phyloP scores from a whole-genome alignment of 2,113 vertebrate species.

The Nothobranchius kuhntae region DNA sequence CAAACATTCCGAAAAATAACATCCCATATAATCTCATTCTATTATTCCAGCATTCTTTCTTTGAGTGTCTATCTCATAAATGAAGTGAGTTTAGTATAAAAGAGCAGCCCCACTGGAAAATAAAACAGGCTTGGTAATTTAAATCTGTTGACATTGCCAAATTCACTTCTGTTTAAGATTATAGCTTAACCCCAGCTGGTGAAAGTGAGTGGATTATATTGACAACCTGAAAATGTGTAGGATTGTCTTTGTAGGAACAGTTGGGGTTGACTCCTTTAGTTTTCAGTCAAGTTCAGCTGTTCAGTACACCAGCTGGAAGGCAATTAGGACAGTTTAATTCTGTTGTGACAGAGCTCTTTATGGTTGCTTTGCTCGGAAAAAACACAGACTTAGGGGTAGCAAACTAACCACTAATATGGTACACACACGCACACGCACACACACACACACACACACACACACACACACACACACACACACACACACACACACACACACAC shows the following conservation, averaged over 20 bases:
- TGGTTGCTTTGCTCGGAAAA: conserved; percentile 2
- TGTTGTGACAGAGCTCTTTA: background rate
- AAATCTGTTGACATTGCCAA: conserved; percentile 65
- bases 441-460: no score
- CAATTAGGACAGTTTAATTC: conserved; percentile 14
- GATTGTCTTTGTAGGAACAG: conserved; percentile 48
- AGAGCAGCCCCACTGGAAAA: conserved; percentile 40
- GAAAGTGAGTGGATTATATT: conserved; percentile 57
- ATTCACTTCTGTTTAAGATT: conserved; percentile 41
- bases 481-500: no score
- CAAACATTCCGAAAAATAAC: no score
- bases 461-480: background rate
- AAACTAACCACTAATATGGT: background rate
- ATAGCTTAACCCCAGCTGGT: conserved; percentile 36
- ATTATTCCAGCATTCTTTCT: conserved; percentile 17
- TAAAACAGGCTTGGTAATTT: conserved; percentile 64
- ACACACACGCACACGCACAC: no score
- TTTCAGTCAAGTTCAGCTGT: conserved; percentile 35
- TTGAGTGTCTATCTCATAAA: conserved; percentile 52
- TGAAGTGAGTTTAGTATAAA: conserved; percentile 69
- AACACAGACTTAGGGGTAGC: background rate
- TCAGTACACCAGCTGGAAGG: conserved; percentile 8
- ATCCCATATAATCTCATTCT: no score
- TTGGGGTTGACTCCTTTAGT: conserved; percentile 28
- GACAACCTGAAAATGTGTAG: conserved; percentile 42